Conservation (phyloP, 2,797 vertebrate genomes). For the Anguilla pacifica region DNA sequence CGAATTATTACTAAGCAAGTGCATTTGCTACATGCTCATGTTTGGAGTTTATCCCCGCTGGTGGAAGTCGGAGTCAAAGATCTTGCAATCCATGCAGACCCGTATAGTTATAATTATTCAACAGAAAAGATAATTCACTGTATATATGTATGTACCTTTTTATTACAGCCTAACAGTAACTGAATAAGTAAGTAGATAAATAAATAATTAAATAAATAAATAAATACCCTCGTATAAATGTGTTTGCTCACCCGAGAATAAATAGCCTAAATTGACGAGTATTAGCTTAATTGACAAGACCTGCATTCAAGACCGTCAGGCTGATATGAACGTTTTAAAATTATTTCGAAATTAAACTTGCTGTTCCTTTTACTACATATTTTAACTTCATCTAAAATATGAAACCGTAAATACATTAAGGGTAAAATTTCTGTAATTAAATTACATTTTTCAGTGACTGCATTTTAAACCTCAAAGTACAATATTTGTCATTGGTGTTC, state of each 20-base stretch:
- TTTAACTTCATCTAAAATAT: background rate
- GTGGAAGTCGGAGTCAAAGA: conserved; percentile 4
- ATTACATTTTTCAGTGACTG: conserved; percentile 2
- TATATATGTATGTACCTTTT: background rate
- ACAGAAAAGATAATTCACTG: too few species aligned
- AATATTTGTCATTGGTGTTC: conserved; percentile 44
- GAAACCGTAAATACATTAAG: background rate
- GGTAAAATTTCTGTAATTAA: background rate
- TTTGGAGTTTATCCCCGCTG: background rate
- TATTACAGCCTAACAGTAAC: background rate
- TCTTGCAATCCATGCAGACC: background rate
- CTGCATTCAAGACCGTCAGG: background rate
- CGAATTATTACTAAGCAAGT: conserved; percentile 6
- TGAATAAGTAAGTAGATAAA: background rate
- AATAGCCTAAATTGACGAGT: background rate
- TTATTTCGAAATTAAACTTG: background rate
- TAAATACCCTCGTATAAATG: background rate
- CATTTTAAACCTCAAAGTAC: conserved; percentile 38
- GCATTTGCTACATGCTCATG: background rate
- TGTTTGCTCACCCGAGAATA: background rate
- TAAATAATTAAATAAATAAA: background rate
- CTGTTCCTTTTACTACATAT: background rate
- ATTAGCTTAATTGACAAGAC: background rate
- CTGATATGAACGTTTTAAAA: background rate
- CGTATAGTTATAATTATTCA: background rate